A percentile compares a stretch with the other conserved stretches of the same genome.
These are phyloP conservation scores for Carposina sasakii DNA, from an alignment of 1,140 invertebrate genomes.

Conservation along the genomic window DNA sequence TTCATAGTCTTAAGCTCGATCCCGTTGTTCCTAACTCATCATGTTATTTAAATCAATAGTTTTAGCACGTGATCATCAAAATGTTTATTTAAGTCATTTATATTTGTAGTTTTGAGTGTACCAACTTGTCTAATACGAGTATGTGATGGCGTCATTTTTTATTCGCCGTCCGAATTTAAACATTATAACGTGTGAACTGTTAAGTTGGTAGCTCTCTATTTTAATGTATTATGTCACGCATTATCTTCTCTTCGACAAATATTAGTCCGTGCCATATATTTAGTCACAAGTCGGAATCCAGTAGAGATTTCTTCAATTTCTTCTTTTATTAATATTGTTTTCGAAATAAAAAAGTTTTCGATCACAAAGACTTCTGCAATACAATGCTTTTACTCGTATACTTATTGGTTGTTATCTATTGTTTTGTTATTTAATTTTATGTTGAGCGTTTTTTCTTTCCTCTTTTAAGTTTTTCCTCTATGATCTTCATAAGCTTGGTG, in stretches of 20 bases:
- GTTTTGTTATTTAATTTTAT: constrained; percentile 69
- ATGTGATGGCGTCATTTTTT: too few relatives aligned
- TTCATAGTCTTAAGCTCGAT: constrained; percentile 55
- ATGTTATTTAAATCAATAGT: too few relatives aligned
- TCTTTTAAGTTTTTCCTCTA: constrained; percentile 39
- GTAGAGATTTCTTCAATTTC: too few relatives aligned
- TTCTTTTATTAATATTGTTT: too few relatives aligned
- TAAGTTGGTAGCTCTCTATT: constrained; percentile 7
- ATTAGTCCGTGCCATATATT: constrained; percentile 61
- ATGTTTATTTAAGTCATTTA: too few relatives aligned
- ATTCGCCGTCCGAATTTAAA: too few relatives aligned
- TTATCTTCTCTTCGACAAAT: too few relatives aligned
- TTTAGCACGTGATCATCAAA: too few relatives aligned
- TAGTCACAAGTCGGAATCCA: constrained; percentile 49
- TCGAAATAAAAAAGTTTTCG: too few relatives aligned
- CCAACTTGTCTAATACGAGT: too few relatives aligned
- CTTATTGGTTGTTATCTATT: constrained; percentile 57
- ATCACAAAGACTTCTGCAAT: constrained; percentile 20
- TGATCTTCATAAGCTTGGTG: constrained; percentile 36
- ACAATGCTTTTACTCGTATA: constrained; percentile 27
- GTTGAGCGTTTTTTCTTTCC: constrained; percentile 48
- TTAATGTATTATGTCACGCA: constrained; percentile 15
- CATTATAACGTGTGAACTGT: constrained; percentile 20
- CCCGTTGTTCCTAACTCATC: constrained; percentile 55
- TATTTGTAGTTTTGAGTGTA: too few relatives aligned